Base-by-base conservation (phyloP, 1,140 invertebrate species). In the Ctenoplectra terminalis region DNA sequence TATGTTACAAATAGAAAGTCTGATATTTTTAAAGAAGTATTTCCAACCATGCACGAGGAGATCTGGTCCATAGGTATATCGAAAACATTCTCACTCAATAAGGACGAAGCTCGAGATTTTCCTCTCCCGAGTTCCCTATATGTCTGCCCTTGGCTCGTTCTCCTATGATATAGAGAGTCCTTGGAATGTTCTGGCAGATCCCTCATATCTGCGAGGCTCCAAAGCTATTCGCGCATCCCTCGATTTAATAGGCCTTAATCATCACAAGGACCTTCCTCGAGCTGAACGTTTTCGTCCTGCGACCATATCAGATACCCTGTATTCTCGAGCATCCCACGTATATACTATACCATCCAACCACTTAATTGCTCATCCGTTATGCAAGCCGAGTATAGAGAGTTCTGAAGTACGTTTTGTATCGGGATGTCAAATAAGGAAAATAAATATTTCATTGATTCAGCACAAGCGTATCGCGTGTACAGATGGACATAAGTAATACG, bases 231-330 rank as follows among this genome's bases (percentile, higher is more conserved):
- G 87, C 84, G 73, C 88, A 86, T 90, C 91, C 84, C 90, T 90
- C 83, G 71, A 70, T 85, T 90, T 91, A 91, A 91, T 88, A 86
- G 88, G 88, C 88, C 89, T 92, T 90, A 92, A 92, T 91, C 88
- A 90, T 89, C 81, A 90, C 88, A 89, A 90, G 90, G 85, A 87
- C 73, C 72, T 89, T 75, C 81, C 85, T 87, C 67, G 75, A 84
- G 80, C 72, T 58, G 75, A 87, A 78, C 87, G 85, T 90, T 90
- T 90, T 87, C 87, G 84, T 90, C 80, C 78, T 87, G 67, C 74
- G 85, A 52, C 73, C 61, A 37, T 54, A 60, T 70, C 75, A 37
- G 78, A 34, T 74, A 64, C 29, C 58, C 29, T 63, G 58, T 66
- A 73, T 29, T 58, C 61, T 58, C 9, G 7, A 73, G 58, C 58